Conservation (phyloP, 1,140 invertebrate species). For the Halyomorpha halys region DNA sequence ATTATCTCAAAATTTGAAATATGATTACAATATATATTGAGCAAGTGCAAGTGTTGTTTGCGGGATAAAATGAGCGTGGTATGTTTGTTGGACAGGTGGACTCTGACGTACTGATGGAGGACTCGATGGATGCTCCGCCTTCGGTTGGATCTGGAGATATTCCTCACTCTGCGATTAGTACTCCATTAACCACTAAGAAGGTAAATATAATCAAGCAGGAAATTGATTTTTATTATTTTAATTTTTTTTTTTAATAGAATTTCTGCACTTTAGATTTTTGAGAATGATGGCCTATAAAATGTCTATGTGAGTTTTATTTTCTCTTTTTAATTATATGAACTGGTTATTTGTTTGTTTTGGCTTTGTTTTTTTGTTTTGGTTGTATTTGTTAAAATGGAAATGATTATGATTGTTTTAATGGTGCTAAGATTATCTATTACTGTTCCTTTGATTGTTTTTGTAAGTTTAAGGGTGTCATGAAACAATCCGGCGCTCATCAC, state of each 20-base stretch:
- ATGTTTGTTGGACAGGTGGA: constrained; percentile 35
- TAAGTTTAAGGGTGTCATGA: too few relatives aligned
- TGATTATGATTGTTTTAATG: too few relatives aligned
- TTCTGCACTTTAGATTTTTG: constrained; percentile 3
- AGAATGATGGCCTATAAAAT: not conserved
- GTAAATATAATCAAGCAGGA: constrained; percentile 30
- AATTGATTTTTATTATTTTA: constrained; percentile 14
- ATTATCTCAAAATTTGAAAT: too few relatives aligned
- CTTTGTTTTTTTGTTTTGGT: not conserved
- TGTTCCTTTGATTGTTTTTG: too few relatives aligned
- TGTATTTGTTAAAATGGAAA: too few relatives aligned
- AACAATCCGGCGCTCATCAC: too few relatives aligned
- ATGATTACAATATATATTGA: too few relatives aligned
- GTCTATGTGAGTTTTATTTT: not conserved
- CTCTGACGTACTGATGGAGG: constrained; percentile 48
- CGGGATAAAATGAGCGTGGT: not conserved
- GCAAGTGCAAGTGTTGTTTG: too few relatives aligned
- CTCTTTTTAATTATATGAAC: not conserved
- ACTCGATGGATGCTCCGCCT: constrained; percentile 58
- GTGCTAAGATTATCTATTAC: too few relatives aligned
- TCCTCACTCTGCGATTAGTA: constrained; percentile 32
- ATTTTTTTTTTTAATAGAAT: constrained; percentile 2
- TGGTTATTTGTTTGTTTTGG: not conserved
- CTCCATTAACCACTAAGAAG: constrained; percentile 38
- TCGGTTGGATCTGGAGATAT: constrained; percentile 52